phyloP scores from a whole-genome alignment of 2,797 vertebrate species.

The Enoplosus armatus region DNA sequence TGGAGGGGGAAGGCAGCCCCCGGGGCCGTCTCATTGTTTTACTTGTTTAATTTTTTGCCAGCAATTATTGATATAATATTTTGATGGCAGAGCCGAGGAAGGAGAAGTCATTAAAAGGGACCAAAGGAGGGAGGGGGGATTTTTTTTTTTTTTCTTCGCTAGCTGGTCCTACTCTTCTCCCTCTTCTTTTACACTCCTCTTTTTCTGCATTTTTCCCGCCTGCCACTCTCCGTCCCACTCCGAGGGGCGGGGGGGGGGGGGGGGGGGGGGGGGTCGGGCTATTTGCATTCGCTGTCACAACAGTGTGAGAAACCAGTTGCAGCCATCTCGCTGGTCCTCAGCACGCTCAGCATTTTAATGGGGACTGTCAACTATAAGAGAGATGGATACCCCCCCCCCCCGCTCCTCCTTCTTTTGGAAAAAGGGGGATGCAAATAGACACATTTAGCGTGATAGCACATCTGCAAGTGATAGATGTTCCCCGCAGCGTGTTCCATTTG shows the following conservation, averaged over 20 bases:
- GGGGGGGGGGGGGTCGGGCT: slow-evolving; percentile 64
- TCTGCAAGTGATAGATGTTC: slow-evolving; percentile 75
- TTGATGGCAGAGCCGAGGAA: slow-evolving; percentile 77
- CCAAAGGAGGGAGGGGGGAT: slow-evolving; percentile 54
- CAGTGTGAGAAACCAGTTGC: slow-evolving; percentile 82
- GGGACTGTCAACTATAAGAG: slow-evolving; percentile 81
- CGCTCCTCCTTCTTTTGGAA: slow-evolving; percentile 17
- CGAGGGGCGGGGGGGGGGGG: slow-evolving; percentile 63
- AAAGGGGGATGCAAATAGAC: slow-evolving; percentile 74
- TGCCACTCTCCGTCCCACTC: slow-evolving; percentile 63
- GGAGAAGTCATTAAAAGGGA: slow-evolving; percentile 77
- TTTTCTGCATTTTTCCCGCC: slow-evolving; percentile 54
- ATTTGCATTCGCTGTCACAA: slow-evolving; percentile 86
- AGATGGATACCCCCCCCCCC: slow-evolving; percentile 69
- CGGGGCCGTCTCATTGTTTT: slow-evolving; percentile 85
- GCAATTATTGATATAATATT: slow-evolving; percentile 90
- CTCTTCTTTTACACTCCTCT: slow-evolving; percentile 42
- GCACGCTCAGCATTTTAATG: slow-evolving; percentile 77
- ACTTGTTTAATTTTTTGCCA: slow-evolving; percentile 87
- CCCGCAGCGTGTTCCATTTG: slow-evolving; percentile 53
- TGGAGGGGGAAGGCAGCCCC: slow-evolving; percentile 80
- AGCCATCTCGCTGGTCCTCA: slow-evolving; percentile 66
- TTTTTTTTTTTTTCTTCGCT: slow-evolving; percentile 46
- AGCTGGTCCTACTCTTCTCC: slow-evolving; percentile 47
- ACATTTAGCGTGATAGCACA: slow-evolving; percentile 76